phyloP scores from a whole-genome alignment of 1,140 invertebrate genomes.

The Drosophila littoralis region DNA sequence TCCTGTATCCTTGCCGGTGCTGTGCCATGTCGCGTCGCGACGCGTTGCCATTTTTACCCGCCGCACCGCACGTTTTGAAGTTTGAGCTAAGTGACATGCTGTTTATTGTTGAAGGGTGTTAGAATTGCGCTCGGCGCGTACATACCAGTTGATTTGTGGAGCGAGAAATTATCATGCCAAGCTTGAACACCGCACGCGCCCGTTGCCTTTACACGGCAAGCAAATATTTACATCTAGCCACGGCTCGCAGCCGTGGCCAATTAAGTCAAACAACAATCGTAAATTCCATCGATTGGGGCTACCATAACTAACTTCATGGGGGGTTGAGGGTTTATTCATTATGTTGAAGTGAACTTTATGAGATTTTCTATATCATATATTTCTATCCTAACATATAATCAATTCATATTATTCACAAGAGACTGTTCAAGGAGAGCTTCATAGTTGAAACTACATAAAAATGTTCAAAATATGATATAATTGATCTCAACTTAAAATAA shows the following conservation, averaged over 20 bases:
- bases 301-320: not conserved
- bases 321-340: not conserved
- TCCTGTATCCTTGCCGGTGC: constrained; percentile 17
- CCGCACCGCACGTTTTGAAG: constrained; percentile 77
- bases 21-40: constrained; percentile 10
- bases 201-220: constrained; percentile 52
- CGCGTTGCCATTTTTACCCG: constrained; percentile 30
- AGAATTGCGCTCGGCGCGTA: constrained; percentile 67
- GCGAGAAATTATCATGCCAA: constrained; percentile 83
- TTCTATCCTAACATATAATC: not conserved
- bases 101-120: constrained; percentile 84
- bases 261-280: constrained; percentile 34
- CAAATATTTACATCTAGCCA: constrained; percentile 31
- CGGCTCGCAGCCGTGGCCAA: constrained; percentile 31
- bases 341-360: not conserved
- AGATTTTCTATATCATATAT: not conserved
- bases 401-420: too few species aligned
- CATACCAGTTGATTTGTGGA: constrained; percentile 62
- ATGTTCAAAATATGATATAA: too few species aligned
- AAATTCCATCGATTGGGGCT: constrained; percentile 26
- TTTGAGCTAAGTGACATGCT: constrained; percentile 84
- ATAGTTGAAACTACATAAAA: not conserved
- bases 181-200: constrained; percentile 71
- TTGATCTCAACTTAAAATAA: too few species aligned
- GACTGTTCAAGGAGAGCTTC: too few species aligned